phyloP scores from a whole-genome alignment of 2,888 invertebrate species.

The Drosophila mimetica region DNA sequence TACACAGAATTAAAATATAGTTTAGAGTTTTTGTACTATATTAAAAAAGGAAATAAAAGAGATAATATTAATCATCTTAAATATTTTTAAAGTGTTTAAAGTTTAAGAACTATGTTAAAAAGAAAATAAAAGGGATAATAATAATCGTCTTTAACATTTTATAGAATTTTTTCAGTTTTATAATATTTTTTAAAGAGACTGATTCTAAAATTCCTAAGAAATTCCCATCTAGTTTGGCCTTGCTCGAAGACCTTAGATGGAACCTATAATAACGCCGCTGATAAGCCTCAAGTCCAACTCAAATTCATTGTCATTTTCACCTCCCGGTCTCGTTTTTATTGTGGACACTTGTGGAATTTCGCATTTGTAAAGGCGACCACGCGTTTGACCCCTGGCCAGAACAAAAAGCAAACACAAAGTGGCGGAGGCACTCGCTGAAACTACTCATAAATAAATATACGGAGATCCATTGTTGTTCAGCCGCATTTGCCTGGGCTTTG shows the following conservation, averaged over 20 bases:
- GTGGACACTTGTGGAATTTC: constrained; percentile 74
- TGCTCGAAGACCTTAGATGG: constrained; percentile 21
- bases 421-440: constrained; percentile 44
- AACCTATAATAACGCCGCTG: constrained; percentile 14
- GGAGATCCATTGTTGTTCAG: constrained; percentile 50
- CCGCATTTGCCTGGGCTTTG: constrained; percentile 35
- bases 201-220: neutral
- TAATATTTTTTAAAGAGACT: neutral
- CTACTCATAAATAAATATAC: constrained; percentile 72
- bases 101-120: no score
- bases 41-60: no score
- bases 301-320: constrained; percentile 53
- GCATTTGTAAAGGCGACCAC: constrained; percentile 67
- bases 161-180: no score
- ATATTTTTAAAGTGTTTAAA: no score
- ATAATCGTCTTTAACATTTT: no score
- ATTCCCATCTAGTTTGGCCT: constrained; percentile 18
- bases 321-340: constrained; percentile 18
- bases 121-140: no score
- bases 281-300: constrained; percentile 39
- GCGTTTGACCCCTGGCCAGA: constrained; percentile 63
- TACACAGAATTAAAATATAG: no score
- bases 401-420: constrained; percentile 29
- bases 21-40: no score
- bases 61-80: no score